Evolutionary conservation across 2,888 invertebrate species (phyloP).

Genomic region (Hemaris fuciformis): DNA sequence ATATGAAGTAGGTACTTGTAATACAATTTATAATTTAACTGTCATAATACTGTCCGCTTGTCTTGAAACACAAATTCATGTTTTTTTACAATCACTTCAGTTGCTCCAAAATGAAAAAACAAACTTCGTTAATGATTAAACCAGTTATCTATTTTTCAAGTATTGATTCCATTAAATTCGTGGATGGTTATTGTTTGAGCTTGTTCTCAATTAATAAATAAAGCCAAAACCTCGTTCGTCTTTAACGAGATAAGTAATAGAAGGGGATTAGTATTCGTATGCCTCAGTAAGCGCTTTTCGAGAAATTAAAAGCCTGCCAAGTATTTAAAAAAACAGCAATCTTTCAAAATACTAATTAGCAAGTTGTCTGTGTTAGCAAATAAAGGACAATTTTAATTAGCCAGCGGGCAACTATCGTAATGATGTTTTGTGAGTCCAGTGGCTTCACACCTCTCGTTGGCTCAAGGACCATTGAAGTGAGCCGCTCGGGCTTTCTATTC

Average conservation of each 20-base stretch:
- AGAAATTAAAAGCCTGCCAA: not conserved
- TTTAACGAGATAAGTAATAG: not conserved
- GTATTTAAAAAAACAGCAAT: not conserved
- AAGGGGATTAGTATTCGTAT: not conserved
- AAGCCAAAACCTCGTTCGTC: not conserved
- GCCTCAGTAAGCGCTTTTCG: not conserved
- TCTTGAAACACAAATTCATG: no score
- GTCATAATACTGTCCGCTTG: no score
- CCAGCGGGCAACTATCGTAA: not conserved
- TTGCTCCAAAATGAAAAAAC: no score
- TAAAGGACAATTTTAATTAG: not conserved
- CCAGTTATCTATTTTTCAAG: not conserved
- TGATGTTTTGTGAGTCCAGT: constrained; percentile 36
- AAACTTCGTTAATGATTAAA: not conserved
- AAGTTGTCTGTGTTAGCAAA: not conserved
- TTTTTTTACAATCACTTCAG: no score
- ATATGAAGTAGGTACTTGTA: no score
- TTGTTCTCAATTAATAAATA: not conserved
- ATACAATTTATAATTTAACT: no score
- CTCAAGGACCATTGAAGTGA: constrained; percentile 41
- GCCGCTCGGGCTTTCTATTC: constrained; percentile 34
- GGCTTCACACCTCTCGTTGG: constrained; percentile 32
- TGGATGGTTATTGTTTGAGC: not conserved
- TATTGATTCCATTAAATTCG: no score
- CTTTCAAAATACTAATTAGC: not conserved